A percentile compares a stretch with the other conserved stretches of the same genome.
Conservation (phyloP, 2,797 vertebrate species). For the Hirundo rustica region DNA sequence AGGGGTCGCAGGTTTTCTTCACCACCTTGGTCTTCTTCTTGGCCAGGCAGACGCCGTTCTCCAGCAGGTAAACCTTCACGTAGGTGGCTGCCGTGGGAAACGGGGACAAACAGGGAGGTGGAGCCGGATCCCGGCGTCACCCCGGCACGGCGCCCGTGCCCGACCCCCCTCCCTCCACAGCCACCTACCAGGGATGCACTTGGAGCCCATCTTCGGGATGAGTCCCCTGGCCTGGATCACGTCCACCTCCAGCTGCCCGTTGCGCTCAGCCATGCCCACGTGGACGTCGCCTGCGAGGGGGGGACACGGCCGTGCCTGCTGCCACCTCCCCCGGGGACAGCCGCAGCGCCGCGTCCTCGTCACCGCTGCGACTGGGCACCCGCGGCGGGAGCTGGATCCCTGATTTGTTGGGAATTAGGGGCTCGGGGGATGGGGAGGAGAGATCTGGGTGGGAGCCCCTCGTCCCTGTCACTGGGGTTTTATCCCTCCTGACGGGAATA, state of each 20-base stretch:
- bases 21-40: slow-evolving; percentile 97
- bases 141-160: rapidly evolving
- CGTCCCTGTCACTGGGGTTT: not conserved
- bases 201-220: slow-evolving; percentile 91
- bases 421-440: not conserved
- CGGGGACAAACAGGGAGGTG: not conserved
- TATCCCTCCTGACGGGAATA: rapidly evolving
- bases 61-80: slow-evolving; percentile 93
- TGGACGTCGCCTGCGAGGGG: slow-evolving; percentile 86
- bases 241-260: slow-evolving; percentile 94
- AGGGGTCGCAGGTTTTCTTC: slow-evolving; percentile 92
- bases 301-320: not conserved
- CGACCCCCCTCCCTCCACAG: not conserved
- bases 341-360: not conserved
- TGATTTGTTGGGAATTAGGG: rapidly evolving
- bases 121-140: not conserved
- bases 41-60: slow-evolving; percentile 91
- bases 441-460: rapidly evolving
- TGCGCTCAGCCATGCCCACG: slow-evolving; percentile 88
- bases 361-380: not conserved
- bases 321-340: not conserved
- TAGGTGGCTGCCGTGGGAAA: slow-evolving; percentile 84
- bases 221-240: slow-evolving; percentile 93
- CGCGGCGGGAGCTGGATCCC: rapidly evolving
- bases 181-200: slow-evolving; percentile 88